Conservation (phyloP, 92 coral and sea anemone species). For the Ricordea florida region DNA sequence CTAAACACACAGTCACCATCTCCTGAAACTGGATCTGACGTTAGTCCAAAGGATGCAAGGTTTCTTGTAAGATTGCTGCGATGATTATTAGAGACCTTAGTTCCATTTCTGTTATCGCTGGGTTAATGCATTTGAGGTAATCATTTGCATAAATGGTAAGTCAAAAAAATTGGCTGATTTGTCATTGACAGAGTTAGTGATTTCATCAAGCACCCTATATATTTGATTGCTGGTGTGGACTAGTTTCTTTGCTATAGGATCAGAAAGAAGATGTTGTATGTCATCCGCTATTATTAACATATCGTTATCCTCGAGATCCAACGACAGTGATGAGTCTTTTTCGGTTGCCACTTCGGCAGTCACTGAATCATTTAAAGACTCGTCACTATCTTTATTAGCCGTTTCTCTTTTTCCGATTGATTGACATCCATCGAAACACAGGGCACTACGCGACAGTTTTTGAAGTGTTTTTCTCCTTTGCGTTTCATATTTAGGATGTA, state of each 20-base stretch:
- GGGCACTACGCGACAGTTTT: conserved; percentile 1
- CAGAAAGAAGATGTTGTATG: neutral
- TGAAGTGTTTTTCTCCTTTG: neutral
- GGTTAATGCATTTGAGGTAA: neutral
- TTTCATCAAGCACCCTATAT: neutral
- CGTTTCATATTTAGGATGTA: conserved; percentile 68
- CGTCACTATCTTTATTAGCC: neutral
- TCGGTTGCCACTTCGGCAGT: neutral
- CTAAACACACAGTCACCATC: conserved; percentile 23
- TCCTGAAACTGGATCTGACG: neutral
- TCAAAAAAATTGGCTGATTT: neutral
- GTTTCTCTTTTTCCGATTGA: neutral
- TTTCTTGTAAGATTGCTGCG: neutral
- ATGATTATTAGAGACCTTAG: neutral
- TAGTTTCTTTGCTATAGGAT: neutral
- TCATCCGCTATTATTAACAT: neutral
- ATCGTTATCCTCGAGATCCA: neutral
- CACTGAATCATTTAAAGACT: neutral
- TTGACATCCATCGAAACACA: neutral
- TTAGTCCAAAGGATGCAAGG: neutral
- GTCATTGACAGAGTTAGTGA: neutral
- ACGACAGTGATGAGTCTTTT: neutral
- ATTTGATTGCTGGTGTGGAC: neutral
- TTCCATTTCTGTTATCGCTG: neutral
- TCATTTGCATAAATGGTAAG: neutral